Evolutionary conservation across 2,113 vertebrate genomes (phyloP).

Genomic region (Podarcis muralis): DNA sequence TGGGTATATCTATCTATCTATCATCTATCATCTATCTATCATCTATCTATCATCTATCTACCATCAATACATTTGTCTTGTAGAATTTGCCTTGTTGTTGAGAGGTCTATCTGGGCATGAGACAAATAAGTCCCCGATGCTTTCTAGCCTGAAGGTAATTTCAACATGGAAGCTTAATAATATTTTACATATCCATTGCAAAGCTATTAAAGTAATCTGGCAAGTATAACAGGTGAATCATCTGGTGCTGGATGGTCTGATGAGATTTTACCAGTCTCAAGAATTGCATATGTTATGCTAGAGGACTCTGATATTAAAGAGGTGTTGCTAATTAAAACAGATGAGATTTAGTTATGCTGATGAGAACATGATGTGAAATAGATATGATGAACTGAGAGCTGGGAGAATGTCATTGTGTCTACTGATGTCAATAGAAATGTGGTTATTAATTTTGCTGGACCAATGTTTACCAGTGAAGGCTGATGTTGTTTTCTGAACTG

Average conservation of each 20-base stretch:
- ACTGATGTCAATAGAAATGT: background rate
- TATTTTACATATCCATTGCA: constrained; percentile 44
- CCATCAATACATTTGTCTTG: background rate
- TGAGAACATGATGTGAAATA: constrained; percentile 29
- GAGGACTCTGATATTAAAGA: constrained; percentile 62
- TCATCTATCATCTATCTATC: no score
- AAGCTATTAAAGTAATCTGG: constrained; percentile 53
- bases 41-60: background rate
- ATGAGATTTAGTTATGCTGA: constrained; percentile 8
- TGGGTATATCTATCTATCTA: no score
- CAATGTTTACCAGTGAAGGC: background rate
- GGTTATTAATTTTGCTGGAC: background rate
- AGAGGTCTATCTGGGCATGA: background rate
- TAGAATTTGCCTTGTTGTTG: background rate
- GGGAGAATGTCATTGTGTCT: background rate
- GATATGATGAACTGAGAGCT: constrained; percentile 35
- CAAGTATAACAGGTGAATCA: constrained; percentile 64
- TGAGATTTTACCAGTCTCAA: constrained; percentile 40
- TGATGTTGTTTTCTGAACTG: constrained; percentile 27
- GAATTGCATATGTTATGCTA: constrained; percentile 57
- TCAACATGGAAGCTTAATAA: constrained; percentile 51
- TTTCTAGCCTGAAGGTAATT: constrained; percentile 15
- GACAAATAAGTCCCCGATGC: constrained; percentile 18
- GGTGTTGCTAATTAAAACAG: constrained; percentile 63
- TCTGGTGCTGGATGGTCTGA: constrained; percentile 16